Conservation (phyloP, 2,888 invertebrate species). For the Chymomyza caudatula region DNA sequence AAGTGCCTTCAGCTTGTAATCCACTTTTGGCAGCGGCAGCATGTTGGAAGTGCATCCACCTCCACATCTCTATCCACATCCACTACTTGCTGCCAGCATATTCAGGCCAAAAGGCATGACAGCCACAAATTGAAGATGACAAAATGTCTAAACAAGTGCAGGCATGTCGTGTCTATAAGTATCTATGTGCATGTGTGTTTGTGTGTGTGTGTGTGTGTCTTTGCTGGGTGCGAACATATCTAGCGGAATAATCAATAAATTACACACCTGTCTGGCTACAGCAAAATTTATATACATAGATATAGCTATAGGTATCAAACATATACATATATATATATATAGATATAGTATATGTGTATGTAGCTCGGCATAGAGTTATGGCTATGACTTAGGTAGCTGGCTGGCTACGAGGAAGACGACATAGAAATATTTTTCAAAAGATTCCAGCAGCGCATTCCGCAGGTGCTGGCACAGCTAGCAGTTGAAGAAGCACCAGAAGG, state of each 20-base stretch:
- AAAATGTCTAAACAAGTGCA: constrained; percentile 70
- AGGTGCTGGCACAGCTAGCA: constrained; percentile 48
- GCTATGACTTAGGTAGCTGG: constrained; percentile 20
- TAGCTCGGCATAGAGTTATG: constrained; percentile 45
- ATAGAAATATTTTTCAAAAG: constrained; percentile 67
- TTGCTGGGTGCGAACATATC: constrained; percentile 42
- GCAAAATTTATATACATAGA: constrained; percentile 51
- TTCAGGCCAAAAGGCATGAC: constrained; percentile 57
- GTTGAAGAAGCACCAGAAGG: constrained; percentile 8
- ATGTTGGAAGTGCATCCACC: constrained; percentile 5
- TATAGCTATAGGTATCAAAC: too few relatives aligned
- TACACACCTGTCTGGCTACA: constrained; percentile 76
- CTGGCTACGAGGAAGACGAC: constrained; percentile 8
- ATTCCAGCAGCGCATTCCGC: constrained; percentile 70
- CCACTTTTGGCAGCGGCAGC: constrained; percentile 72
- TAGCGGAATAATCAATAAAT: constrained; percentile 76
- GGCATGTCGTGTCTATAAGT: not conserved
- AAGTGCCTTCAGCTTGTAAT: constrained; percentile 73
- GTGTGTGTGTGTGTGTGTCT: not conserved
- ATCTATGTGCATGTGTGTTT: constrained; percentile 17
- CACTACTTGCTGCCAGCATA: not conserved
- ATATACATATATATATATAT: constrained; percentile 33
- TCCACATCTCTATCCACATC: not conserved
- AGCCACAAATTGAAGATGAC: constrained; percentile 74
- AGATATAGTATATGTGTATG: constrained; percentile 19